phyloP scores from a whole-genome alignment of 2,113 vertebrate genomes.

The Motacilla alba region DNA sequence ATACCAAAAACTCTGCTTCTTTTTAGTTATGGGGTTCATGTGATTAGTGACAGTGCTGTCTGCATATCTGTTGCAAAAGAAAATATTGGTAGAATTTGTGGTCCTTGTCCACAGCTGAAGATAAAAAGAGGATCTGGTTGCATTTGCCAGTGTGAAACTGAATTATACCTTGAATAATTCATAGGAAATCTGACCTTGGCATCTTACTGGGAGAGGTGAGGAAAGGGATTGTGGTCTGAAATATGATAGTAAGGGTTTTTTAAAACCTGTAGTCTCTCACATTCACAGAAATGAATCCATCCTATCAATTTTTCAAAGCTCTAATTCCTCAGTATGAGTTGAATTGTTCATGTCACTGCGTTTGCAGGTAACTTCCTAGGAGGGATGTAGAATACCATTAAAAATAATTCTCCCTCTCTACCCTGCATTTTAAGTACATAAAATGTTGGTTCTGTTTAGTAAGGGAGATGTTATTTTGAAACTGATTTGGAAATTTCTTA shows the following conservation, averaged over 20 bases:
- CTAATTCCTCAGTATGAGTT: neutral
- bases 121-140: neutral
- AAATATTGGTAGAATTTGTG: neutral
- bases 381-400: neutral
- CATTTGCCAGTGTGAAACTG: neutral
- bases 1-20: neutral
- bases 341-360: neutral
- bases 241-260: neutral
- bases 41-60: neutral
- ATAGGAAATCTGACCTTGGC: constrained; percentile 7
- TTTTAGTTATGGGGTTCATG: neutral
- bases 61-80: neutral
- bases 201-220: neutral
- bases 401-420: neutral
- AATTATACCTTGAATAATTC: constrained; percentile 33
- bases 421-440: neutral
- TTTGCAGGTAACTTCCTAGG: neutral
- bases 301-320: neutral
- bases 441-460: neutral
- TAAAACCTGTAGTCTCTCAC: neutral
- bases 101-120: neutral
- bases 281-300: neutral
- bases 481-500: neutral
- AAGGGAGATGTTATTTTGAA: neutral
- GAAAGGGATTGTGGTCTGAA: constrained; percentile 18